Evolutionary conservation across 2,888 invertebrate species (phyloP).

Genomic region (Camponotus fellah): DNA sequence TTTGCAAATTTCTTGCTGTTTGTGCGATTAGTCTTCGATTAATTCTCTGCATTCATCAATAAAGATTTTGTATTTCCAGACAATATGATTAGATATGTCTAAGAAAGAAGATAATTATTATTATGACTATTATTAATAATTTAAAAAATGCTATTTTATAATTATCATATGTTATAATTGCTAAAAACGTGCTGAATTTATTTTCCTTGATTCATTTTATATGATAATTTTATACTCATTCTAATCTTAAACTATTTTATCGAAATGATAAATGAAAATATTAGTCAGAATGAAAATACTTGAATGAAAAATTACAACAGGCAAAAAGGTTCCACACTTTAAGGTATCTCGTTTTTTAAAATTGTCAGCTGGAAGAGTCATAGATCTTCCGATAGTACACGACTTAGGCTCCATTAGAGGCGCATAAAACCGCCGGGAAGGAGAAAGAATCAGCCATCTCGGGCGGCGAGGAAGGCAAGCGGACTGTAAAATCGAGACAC

Average conservation of each 20-base stretch:
- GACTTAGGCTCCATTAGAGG: constrained; percentile 62
- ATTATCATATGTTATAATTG: not conserved
- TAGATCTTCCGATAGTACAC: constrained; percentile 54
- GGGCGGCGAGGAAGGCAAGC: constrained; percentile 60
- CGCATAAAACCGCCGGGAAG: constrained; percentile 60
- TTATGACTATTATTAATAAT: not conserved
- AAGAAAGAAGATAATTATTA: not conserved
- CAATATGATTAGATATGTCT: not conserved
- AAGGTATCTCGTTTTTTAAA: constrained; percentile 46
- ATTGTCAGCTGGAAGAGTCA: constrained; percentile 46
- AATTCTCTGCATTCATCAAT: not conserved
- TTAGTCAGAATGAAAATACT: no score
- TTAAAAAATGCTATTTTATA: no score
- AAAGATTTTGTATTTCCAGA: not conserved
- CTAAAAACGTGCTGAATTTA: not conserved
- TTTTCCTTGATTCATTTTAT: not conserved
- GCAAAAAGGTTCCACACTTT: not conserved
- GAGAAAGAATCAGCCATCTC: constrained; percentile 19
- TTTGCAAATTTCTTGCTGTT: constrained; percentile 42
- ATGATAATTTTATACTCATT: not conserved
- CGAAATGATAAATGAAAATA: not conserved
- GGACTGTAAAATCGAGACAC: constrained; percentile 58
- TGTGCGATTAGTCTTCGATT: constrained; percentile 37
- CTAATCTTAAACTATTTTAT: not conserved
- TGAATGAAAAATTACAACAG: not conserved